Conservation (phyloP, 2,888 invertebrate species). For the Pseudeuparius sepicola region DNA sequence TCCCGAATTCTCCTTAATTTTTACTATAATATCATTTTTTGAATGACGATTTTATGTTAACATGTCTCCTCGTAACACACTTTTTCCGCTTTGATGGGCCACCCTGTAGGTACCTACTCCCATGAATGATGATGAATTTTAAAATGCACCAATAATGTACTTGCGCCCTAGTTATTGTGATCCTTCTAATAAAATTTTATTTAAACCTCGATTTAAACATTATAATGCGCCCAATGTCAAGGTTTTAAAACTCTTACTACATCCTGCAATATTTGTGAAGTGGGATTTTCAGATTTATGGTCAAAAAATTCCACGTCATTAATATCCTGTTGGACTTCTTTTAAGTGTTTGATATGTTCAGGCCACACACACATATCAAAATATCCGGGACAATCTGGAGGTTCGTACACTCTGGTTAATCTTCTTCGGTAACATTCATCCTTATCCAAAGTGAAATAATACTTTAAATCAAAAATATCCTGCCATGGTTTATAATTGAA, state of each 20-base stretch:
- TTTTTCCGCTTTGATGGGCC: no score
- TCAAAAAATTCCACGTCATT: conserved; percentile 30
- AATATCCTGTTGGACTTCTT: conserved; percentile 36
- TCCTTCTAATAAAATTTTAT: no score
- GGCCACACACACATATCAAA: conserved; percentile 90
- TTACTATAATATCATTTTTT: no score
- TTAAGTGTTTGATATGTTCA: conserved; percentile 54
- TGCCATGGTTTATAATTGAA: conserved; percentile 58
- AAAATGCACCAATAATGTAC: no score
- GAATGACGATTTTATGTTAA: no score
- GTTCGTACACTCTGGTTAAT: conserved; percentile 58
- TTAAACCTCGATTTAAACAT: no score
- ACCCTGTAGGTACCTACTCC: no score
- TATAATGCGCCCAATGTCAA: no score
- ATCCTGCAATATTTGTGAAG: conserved; percentile 27
- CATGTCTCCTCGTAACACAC: no score
- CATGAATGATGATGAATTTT: no score
- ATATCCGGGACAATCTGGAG: conserved; percentile 80
- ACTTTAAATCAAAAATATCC: conserved; percentile 60
- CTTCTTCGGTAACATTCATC: conserved; percentile 59
- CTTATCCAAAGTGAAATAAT: conserved; percentile 60
- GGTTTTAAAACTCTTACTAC: conserved; percentile 19
- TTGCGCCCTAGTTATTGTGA: no score
- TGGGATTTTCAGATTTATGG: conserved; percentile 24
- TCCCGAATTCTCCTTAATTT: no score